phyloP scores from a whole-genome alignment of 2,113 vertebrate species.

The Ptyas mucosa region DNA sequence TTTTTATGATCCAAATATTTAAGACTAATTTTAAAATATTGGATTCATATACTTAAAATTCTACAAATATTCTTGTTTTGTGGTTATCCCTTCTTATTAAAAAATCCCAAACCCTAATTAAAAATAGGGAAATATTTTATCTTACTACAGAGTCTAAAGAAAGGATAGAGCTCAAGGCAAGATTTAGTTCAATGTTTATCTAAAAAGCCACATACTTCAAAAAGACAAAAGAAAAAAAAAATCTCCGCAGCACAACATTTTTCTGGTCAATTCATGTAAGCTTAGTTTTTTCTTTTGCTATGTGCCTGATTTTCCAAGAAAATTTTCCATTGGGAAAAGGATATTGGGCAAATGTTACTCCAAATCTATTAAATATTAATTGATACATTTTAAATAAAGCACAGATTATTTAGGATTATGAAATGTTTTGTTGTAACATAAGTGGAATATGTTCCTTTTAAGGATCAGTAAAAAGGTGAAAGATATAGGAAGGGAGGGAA shows the following conservation, averaged over 20 bases:
- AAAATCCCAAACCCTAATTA: neutral
- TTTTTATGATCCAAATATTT: neutral
- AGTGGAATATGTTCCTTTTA: neutral
- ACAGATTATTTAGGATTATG: neutral
- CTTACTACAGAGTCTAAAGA: neutral
- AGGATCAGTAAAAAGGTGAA: neutral
- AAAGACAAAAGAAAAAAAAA: neutral
- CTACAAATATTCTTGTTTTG: neutral
- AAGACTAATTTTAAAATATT: neutral
- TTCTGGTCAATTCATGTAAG: neutral
- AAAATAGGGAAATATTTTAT: neutral
- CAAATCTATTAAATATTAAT: neutral
- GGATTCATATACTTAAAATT: neutral
- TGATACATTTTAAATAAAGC: neutral
- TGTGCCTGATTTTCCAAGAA: neutral
- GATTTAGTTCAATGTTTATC: neutral
- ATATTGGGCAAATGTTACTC: neutral
- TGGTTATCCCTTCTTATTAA: neutral
- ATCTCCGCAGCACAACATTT: neutral
- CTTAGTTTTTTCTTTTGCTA: neutral
- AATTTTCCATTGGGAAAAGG: neutral
- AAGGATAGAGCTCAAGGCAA: constrained; percentile 4
- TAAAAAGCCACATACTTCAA: neutral
- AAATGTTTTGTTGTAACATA: neutral
- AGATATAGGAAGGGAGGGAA: neutral